These are phyloP conservation scores for Muricea muricata DNA, from an alignment of 92 coral and sea anemone genomes.

Conservation along the genomic window DNA sequence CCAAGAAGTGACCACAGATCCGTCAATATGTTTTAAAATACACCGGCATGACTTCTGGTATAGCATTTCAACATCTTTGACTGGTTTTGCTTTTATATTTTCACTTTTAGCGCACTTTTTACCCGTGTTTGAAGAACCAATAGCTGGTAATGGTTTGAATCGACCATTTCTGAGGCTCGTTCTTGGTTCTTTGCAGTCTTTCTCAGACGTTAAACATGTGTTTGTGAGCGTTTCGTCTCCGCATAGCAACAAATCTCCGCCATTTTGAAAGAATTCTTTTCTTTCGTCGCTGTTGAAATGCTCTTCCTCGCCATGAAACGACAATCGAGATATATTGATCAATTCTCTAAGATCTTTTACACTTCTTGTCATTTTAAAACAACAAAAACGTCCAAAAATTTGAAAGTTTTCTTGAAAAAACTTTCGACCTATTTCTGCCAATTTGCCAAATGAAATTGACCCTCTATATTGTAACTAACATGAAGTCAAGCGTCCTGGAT, in stretches of 20 bases:
- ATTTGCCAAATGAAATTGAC: too few relatives aligned
- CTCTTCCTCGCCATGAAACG: constrained; percentile 85
- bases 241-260: not conserved
- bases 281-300: constrained; percentile 20
- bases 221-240: not conserved
- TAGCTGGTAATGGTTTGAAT: not conserved
- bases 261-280: constrained; percentile 15
- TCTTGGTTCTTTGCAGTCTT: not conserved
- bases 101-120: not conserved
- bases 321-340: constrained; percentile 85
- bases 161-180: not conserved
- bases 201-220: not conserved
- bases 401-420: too few relatives aligned
- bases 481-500: too few relatives aligned
- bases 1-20: constrained; percentile 82
- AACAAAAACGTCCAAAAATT: too few relatives aligned
- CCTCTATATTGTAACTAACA: too few relatives aligned
- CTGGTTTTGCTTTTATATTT: too few relatives aligned
- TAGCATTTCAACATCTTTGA: not conserved
- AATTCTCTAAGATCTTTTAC: constrained; percentile 87
- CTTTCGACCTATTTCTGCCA: too few relatives aligned
- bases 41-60: not conserved
- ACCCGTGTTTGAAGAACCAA: not conserved
- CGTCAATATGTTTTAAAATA: constrained; percentile 71
- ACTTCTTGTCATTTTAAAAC: constrained; percentile 75